Conservation (phyloP, 2,797 vertebrate genomes). For the Coregonus ussuriensis region DNA sequence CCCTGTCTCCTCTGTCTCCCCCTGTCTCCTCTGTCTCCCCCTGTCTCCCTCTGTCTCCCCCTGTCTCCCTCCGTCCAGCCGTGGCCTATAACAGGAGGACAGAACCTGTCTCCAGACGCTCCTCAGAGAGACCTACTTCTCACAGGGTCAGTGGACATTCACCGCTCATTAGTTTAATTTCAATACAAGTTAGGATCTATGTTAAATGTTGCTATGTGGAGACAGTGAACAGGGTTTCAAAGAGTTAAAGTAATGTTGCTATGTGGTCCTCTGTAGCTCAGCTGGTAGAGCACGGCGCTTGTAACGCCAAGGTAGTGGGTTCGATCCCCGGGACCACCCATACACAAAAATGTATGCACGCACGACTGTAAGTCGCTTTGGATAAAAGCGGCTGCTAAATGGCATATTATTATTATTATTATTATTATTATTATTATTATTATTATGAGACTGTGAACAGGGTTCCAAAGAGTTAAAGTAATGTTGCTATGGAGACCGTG, state of each 20-base stretch:
- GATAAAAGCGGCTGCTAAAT: no score
- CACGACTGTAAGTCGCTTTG: no score
- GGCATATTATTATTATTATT: no score
- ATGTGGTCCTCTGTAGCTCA: no score
- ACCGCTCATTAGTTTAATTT: not conserved
- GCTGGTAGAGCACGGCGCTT: no score
- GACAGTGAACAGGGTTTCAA: not conserved
- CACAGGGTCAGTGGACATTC: conserved; percentile 84
- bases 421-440: no score
- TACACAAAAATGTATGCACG: no score
- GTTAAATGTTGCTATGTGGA: not conserved
- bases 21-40: conserved; percentile 18
- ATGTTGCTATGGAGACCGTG: not conserved
- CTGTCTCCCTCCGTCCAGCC: conserved; percentile 68
- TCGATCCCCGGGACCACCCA: no score
- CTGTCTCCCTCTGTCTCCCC: conserved; percentile 40
- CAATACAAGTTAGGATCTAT: not conserved
- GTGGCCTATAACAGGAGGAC: conserved; percentile 93
- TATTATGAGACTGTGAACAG: no score
- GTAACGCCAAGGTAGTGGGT: no score
- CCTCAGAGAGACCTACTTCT: conserved; percentile 95
- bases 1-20: not conserved
- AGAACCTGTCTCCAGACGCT: conserved; percentile 85
- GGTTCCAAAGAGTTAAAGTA: not conserved
- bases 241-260: not conserved